Evolutionary conservation across 2,888 invertebrate genomes (phyloP).

Genomic region (Trichacis sp.): DNA sequence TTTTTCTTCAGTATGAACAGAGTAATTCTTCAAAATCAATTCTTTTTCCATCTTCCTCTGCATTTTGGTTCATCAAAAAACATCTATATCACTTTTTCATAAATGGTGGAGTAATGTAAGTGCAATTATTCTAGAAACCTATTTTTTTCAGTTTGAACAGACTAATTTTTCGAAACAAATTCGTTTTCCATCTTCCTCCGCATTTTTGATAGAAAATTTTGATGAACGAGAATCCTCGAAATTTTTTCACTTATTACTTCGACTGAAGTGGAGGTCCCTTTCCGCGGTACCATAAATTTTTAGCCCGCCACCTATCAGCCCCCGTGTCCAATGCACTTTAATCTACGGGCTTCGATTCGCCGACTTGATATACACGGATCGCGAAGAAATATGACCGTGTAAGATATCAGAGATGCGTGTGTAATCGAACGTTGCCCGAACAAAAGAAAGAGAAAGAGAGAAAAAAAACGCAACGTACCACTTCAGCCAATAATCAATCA

Average conservation of each 20-base stretch:
- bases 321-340: slow-evolving; percentile 37
- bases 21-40: too few species aligned
- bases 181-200: background rate
- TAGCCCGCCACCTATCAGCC: slow-evolving; percentile 32
- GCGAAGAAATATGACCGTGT: slow-evolving; percentile 34
- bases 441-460: background rate
- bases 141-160: too few species aligned
- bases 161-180: too few species aligned
- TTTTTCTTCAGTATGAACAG: too few species aligned
- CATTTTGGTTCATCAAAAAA: too few species aligned
- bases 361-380: slow-evolving; percentile 42
- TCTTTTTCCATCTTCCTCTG: background rate
- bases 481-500: slow-evolving; percentile 3
- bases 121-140: too few species aligned
- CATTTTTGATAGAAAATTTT: background rate
- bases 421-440: slow-evolving; percentile 1
- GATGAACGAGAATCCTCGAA: background rate
- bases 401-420: background rate
- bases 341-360: slow-evolving; percentile 40
- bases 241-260: background rate
- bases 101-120: too few species aligned
- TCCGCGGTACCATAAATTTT: slow-evolving; percentile 31
- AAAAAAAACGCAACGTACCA: background rate
- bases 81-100: too few species aligned
- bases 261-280: background rate